A percentile compares a stretch with the other conserved stretches of the same genome.
Conservation (phyloP, 2,888 invertebrate genomes). For the Xestia sexstrigata region DNA sequence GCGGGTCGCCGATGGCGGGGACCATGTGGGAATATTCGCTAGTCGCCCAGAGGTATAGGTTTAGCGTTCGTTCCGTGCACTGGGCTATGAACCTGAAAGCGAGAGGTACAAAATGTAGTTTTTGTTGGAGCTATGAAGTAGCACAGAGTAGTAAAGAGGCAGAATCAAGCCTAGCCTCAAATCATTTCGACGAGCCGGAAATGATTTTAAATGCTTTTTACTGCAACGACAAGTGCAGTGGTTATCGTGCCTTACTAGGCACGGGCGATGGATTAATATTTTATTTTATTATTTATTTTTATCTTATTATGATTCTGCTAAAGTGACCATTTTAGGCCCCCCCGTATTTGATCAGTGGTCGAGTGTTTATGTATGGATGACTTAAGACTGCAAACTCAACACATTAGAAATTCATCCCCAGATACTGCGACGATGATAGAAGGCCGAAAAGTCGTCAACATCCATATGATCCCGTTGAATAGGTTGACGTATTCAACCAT, state of each 20-base stretch:
- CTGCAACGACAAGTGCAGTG: not conserved
- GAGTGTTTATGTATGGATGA: not conserved
- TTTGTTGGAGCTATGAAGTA: not conserved
- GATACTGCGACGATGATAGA: not conserved
- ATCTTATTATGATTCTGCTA: too few relatives aligned
- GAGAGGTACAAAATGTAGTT: not conserved
- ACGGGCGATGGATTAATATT: too few relatives aligned
- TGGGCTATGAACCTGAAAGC: conserved; percentile 96
- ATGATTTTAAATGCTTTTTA: not conserved
- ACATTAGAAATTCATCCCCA: not conserved
- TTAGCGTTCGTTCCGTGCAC: conserved; percentile 96
- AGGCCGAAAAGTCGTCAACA: not conserved
- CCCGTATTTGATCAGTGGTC: not conserved
- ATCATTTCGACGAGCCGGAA: too few relatives aligned
- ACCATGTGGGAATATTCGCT: conserved; percentile 93
- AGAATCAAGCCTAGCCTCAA: not conserved
- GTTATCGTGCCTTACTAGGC: not conserved
- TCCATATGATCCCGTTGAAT: not conserved
- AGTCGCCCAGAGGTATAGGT: conserved; percentile 96
- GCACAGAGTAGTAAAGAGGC: not conserved
- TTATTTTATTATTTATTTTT: too few relatives aligned
- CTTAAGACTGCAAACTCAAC: not conserved
- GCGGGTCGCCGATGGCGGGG: conserved; percentile 91
- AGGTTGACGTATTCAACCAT: conserved; percentile 4
- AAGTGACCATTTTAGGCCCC: too few relatives aligned